Conservation (phyloP, 2,888 invertebrate genomes). For the Plutella xylostella region DNA sequence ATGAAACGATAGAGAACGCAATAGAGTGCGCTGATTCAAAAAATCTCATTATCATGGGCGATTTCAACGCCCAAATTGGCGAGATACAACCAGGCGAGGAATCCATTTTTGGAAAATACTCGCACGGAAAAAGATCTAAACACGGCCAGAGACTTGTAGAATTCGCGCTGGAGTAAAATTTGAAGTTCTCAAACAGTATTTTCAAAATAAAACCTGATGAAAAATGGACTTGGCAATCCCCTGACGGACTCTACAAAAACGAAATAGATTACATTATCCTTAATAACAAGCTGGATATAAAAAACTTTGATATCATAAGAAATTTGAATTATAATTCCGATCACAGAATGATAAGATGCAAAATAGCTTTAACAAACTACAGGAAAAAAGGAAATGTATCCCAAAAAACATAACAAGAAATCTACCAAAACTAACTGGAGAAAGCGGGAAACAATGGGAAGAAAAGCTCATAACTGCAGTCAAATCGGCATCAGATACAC, state of each 20-base stretch:
- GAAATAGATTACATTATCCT: constrained; percentile 18
- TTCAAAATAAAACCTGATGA: constrained; percentile 12
- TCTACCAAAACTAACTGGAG: constrained; percentile 6
- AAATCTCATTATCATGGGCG: constrained; percentile 15
- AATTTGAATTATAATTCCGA: constrained; percentile 9
- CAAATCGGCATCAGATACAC: background rate
- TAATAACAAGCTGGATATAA: constrained; percentile 11
- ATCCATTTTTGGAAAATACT: constrained; percentile 13
- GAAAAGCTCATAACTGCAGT: constrained; percentile 1
- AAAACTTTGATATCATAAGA: constrained; percentile 9
- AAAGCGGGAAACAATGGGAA: constrained; percentile 2
- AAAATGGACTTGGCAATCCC: constrained; percentile 20
- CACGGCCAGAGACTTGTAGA: constrained; percentile 17
- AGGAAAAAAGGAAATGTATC: background rate
- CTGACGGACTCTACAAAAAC: constrained; percentile 14
- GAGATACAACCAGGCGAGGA: constrained; percentile 12
- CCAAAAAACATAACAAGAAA: background rate
- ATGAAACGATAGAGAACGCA: background rate
- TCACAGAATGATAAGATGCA: constrained; percentile 10
- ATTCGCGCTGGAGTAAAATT: constrained; percentile 13
- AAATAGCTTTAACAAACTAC: constrained; percentile 4
- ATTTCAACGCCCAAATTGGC: constrained; percentile 17
- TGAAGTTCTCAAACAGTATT: constrained; percentile 14
- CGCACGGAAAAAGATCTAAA: constrained; percentile 14
- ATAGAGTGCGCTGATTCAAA: background rate